Conservation (phyloP, 2,888 invertebrate species). For the Amphipoea oculea region DNA sequence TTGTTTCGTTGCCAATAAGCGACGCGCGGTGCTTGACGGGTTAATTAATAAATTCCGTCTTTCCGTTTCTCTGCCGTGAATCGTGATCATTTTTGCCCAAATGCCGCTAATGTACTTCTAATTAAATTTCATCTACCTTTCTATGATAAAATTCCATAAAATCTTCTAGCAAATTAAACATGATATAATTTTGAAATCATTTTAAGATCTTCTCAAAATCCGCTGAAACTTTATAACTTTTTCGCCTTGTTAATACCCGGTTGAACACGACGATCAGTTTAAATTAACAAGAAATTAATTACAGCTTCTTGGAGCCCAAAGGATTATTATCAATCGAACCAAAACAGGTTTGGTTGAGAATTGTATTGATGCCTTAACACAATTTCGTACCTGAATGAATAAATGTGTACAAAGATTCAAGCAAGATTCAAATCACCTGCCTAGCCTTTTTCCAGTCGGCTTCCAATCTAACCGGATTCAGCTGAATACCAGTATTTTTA, state of each 20-base stretch:
- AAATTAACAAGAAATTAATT: constrained; percentile 68
- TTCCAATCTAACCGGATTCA: too few species aligned
- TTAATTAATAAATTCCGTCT: too few species aligned
- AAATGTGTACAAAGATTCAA: background rate
- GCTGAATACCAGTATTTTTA: too few species aligned
- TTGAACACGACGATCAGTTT: constrained; percentile 46
- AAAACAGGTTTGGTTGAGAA: constrained; percentile 1
- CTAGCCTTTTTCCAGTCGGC: too few species aligned
- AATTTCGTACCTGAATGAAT: constrained; percentile 4
- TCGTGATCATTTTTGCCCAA: background rate
- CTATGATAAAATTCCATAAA: background rate
- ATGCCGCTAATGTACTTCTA: background rate
- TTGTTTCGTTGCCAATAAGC: too few species aligned
- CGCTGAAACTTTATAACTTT: constrained; percentile 44
- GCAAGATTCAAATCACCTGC: too few species aligned
- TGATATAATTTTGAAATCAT: constrained; percentile 1
- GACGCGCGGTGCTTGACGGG: too few species aligned
- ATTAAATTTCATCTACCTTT: background rate
- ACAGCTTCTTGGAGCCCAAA: constrained; percentile 53
- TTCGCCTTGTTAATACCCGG: constrained; percentile 45
- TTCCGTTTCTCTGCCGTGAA: too few species aligned
- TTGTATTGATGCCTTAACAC: background rate
- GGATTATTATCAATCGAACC: constrained; percentile 42
- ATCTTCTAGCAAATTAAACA: constrained; percentile 3
- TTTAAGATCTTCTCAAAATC: constrained; percentile 4